Percentiles rank a stretch among this genome's conserved stretches.
phyloP scores from a whole-genome alignment of 2,113 vertebrate species.

The Progne subis region DNA sequence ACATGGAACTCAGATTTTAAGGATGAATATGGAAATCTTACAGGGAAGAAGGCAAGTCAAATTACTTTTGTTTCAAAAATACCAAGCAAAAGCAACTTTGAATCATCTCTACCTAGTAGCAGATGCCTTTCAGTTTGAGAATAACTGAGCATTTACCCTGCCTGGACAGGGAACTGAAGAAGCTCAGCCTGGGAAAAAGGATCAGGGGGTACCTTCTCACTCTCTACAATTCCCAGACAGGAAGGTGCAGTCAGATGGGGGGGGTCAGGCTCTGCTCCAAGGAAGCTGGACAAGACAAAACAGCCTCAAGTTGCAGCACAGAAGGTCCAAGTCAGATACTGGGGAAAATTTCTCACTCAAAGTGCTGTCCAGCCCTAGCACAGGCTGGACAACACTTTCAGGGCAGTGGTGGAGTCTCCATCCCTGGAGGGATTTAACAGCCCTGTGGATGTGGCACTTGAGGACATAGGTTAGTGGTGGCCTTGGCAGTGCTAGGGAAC shows the following conservation, averaged over 20 bases:
- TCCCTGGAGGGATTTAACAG: not conserved
- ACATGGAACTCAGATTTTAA: not conserved
- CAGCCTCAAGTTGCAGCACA: not conserved
- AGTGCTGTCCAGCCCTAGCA: not conserved
- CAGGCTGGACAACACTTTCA: not conserved
- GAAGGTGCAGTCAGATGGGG: not conserved
- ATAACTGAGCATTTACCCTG: not conserved
- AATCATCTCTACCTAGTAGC: not conserved
- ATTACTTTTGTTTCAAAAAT: not conserved
- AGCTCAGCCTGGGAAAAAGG: not conserved
- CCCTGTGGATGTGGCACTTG: not conserved
- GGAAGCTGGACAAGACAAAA: not conserved
- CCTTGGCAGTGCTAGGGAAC: not conserved
- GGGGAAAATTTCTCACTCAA: not conserved
- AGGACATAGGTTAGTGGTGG: not conserved
- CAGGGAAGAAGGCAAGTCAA: not conserved
- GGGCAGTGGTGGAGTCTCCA: not conserved
- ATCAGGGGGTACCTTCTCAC: no score
- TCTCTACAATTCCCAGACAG: not conserved
- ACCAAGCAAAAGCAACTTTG: not conserved
- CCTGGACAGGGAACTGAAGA: not conserved
- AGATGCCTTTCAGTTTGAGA: not conserved
- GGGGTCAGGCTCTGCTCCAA: not conserved
- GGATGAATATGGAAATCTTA: not conserved
- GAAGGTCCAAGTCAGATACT: not conserved